Evolutionary conservation across 2,113 vertebrate species (phyloP), one percentile per base, ranked within the genome.

Genomic region (Cinclus mexicanus): DNA sequence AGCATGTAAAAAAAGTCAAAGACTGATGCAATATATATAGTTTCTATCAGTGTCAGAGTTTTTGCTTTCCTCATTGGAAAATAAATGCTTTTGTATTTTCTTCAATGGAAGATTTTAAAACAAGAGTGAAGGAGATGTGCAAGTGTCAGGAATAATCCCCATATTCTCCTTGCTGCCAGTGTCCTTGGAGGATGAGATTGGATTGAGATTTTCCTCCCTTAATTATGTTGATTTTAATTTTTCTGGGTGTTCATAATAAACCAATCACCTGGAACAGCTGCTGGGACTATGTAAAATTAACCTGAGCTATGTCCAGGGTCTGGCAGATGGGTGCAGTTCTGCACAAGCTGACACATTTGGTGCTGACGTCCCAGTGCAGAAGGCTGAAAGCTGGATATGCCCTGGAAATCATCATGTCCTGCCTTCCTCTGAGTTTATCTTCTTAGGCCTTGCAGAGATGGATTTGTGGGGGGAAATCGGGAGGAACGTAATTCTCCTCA

Each of bases 401-500:
- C 83, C 82, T 70, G 75, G 39, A 85, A 85, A 95, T 83, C 64
- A 35, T 35, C 42, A 50, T 87, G 85, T 53, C 63, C 87, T 94
- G 87, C 47, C 53, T 91, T 93, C 56, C 79, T 87, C 71, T 1
- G 37, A 19, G 29, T 83, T 95, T 90, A 96, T 94, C 90, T 90
- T 90, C 94, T 96, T 95, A 97, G 79, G 33, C 44, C 55, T 80
- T 9, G 3, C 31, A 88, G 82, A 88, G 75, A 37, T 86, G 82
- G 87, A 95, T 93, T 91, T 93, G 55, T 0, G 0, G 29, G 63
- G 55, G 59, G 35, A 91, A 90, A 47, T 74, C 33, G 41, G 71
- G 61, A 84, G 87, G 82, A 80, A 15, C 28, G 16, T 92, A 92
- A 94, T 94, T 91, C 90, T 91, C 33, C 37, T 91, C 60, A n/a